These are phyloP conservation scores for Trigoniulus corallinus DNA, from an alignment of 1,140 invertebrate species.

Conservation along the genomic window DNA sequence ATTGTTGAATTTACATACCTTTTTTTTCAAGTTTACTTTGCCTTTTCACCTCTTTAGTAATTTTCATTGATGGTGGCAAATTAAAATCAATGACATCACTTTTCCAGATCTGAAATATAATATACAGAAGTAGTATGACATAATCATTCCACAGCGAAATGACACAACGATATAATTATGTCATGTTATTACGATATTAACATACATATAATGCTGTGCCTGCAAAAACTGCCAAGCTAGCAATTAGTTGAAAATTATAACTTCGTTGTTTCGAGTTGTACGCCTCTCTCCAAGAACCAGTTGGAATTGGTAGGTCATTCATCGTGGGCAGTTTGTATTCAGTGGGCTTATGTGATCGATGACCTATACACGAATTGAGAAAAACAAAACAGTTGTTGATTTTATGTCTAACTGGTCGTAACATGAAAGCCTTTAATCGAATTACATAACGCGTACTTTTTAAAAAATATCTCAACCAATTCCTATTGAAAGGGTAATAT, in stretches of 20 bases:
- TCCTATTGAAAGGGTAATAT: too few species aligned
- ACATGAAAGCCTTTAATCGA: too few species aligned
- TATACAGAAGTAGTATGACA: not conserved
- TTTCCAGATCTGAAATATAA: not conserved
- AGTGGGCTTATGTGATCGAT: not conserved
- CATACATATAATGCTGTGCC: not conserved
- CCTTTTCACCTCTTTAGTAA: not conserved
- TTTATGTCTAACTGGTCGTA: too few species aligned
- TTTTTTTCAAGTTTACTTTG: not conserved
- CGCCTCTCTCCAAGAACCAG: conserved; percentile 50
- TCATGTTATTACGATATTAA: not conserved
- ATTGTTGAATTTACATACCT: too few species aligned
- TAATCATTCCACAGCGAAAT: not conserved
- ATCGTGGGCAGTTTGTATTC: conserved; percentile 29
- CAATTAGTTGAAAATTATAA: conserved; percentile 44
- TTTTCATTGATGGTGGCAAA: not conserved
- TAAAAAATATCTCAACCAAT: too few species aligned
- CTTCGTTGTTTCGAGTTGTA: conserved; percentile 41
- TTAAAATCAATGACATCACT: not conserved
- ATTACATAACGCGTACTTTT: too few species aligned
- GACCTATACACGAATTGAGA: too few species aligned
- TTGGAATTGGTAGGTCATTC: conserved; percentile 55
- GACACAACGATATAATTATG: not conserved
- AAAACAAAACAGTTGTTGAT: too few species aligned
- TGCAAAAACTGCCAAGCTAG: conserved; percentile 36